A percentile compares a stretch with the other conserved stretches of the same genome.
These are phyloP conservation scores for Amphipoea oculea DNA, from an alignment of 2,888 invertebrate species.

Conservation along the genomic window DNA sequence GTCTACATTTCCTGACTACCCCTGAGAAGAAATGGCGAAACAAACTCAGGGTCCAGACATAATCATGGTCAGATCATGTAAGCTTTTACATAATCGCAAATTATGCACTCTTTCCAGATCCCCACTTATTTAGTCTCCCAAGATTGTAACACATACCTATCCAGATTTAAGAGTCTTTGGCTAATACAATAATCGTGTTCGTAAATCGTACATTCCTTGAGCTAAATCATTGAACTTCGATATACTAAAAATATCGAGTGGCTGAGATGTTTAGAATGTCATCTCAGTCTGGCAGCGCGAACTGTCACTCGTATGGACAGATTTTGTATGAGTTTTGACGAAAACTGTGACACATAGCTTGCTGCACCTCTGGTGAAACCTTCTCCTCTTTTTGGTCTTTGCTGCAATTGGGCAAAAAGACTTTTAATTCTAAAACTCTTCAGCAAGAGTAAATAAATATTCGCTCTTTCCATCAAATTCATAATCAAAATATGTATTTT, in stretches of 20 bases:
- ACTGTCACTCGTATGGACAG: not conserved
- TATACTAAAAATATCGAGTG: slow-evolving; percentile 47
- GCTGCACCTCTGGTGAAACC: no score
- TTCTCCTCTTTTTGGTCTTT: not conserved
- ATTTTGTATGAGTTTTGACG: not conserved
- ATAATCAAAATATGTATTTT: not conserved
- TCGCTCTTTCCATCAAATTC: not conserved
- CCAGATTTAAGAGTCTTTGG: slow-evolving; percentile 5
- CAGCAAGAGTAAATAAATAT: not conserved
- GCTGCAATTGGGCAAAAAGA: not conserved
- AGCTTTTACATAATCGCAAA: no score
- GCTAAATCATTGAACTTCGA: slow-evolving; percentile 57
- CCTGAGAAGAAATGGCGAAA: not conserved
- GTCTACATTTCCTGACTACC: not conserved
- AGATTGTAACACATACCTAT: slow-evolving; percentile 6
- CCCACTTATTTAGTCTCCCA: not conserved
- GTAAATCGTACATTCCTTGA: slow-evolving; percentile 45
- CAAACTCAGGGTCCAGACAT: not conserved
- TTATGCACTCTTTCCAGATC: not conserved
- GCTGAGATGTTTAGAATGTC: slow-evolving; percentile 11
- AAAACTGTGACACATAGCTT: not conserved
- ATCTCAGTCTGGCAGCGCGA: slow-evolving; percentile 5
- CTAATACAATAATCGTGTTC: slow-evolving; percentile 17
- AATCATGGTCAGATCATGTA: not conserved
- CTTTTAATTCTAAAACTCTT: not conserved